Percentiles rank a stretch among this genome's conserved stretches.
Evolutionary conservation across 2,113 vertebrate species (phyloP).

Genomic region (Dromaius novaehollandiae): DNA sequence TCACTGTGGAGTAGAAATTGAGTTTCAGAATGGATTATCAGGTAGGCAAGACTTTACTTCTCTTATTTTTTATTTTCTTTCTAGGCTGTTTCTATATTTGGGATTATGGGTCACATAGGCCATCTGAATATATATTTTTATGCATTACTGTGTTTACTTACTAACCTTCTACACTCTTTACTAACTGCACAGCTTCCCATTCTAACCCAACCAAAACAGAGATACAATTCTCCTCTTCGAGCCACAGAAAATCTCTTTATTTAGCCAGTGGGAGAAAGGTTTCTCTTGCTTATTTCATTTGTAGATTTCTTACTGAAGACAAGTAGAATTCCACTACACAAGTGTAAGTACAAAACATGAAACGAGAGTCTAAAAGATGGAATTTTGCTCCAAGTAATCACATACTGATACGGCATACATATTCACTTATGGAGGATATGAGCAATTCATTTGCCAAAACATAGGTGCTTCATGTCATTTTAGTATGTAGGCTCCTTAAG

Average conservation of each 20-base stretch:
- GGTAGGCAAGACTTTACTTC: not conserved
- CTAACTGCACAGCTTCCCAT: not conserved
- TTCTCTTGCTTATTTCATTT: not conserved
- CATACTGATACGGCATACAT: not conserved
- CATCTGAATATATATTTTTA: not conserved
- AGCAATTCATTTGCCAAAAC: not conserved
- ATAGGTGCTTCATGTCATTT: not conserved
- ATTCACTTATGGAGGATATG: not conserved
- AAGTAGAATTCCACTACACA: not conserved
- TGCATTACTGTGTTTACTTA: not conserved
- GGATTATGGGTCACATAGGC: not conserved
- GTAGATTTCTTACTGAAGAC: not conserved
- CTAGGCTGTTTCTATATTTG: not conserved
- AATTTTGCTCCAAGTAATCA: not conserved
- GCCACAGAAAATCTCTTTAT: not conserved
- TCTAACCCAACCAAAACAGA: not conserved
- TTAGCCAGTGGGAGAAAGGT: not conserved
- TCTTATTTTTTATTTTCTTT: not conserved
- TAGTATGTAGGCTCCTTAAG: not conserved
- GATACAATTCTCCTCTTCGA: not conserved
- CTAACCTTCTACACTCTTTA: not conserved
- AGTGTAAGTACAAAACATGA: not conserved
- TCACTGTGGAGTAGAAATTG: conserved; percentile 13
- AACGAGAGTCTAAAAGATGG: not conserved
- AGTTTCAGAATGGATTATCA: conserved; percentile 19